Base-by-base conservation (phyloP, 2,113 vertebrate species). In the Halcyon senegalensis region DNA sequence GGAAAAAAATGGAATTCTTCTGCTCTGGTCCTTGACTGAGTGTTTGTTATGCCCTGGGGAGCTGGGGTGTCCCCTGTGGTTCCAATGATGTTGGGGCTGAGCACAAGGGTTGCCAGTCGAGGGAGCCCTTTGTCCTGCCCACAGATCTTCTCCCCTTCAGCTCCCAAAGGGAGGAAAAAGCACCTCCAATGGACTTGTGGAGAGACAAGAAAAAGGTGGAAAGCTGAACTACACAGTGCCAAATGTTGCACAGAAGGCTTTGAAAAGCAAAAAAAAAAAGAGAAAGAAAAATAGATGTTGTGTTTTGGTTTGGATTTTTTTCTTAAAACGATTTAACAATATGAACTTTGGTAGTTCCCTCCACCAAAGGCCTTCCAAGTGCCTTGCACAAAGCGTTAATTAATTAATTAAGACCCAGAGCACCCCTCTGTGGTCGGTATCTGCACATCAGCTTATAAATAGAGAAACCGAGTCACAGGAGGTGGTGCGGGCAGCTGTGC, bases 391-490 rank as follows among this genome's bases (percentile, higher is more conserved):
- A 92, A 79, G 63, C 10, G 7, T 96, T 95, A 95, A 97, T 95
- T 97, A 94, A 97, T 95, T 96, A 91, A 96, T 97, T 96, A 94
- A 91, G 94, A 81, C 62, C 43, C 89, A 93, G 95, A 94, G 95
- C 95, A 96, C 95, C 96, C 86, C 93, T 95, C 23, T 89, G 94
- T 94, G 95, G 92, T 96, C 23, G 8, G 19, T 95, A 69, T 90
- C 59, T 92, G 94, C 68, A 94, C 75, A 58, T 63, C 87, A 94
- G 63, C 31, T 83, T 48, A 15, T 41, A 44, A 9, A 6, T 0
- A 64, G 91, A 73, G 93, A 94, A 97, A 93, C 31, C 2, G 75
- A 96, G 94, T 90, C 82, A 90, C 0, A 0, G 1, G 35, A 68
- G 58, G 30, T 19, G 30, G 9, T 15, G 37, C 2, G 7, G 13